Evolutionary conservation across 2,113 vertebrate species (phyloP), one percentile per base, ranked within the genome.

Genomic region (Mugil cephalus): DNA sequence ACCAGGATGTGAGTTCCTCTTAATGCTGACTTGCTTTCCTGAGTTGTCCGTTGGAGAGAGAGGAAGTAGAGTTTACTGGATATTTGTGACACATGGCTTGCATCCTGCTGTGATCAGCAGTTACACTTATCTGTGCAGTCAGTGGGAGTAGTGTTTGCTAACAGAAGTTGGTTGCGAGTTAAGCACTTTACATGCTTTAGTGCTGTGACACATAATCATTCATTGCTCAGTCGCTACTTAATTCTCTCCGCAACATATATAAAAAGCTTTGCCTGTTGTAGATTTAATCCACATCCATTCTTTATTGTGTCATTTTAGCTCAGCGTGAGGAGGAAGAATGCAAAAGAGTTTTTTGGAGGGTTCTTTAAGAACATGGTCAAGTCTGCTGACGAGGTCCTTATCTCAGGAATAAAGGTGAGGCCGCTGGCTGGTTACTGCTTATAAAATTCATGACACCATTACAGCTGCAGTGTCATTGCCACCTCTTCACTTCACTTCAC

Each of bases 281-380:
- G 10, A 40, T 66, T 50, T 56, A 2, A 61, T 56, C 12, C 5
- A 7, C 48, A 39, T 1, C 6, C 12, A 24, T 5, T 84, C 12
- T 51, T 3, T 18, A 43, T 68, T 53, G 10, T 80, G 9, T 74
- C 15, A 46, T 66, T 84, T 64, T 77, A 99, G 98, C 93, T 99
- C 80, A 99, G 88, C 11, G 97, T 99, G 75, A 94, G 98, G 59
- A 94, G 97, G 79, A 99, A 99, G 91, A 99, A 98, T 79, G 96
- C 96, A 14, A 99, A 98, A 89, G 98, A 99, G 82, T 93, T 99
- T 95, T 97, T 99, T 93, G 98, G 97, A 62, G 96, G 96, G 35
- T 99, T 99, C 92, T 96, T 99, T 71, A 98, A 96, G 92, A 99
- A 95, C 70, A 93, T 99, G 89, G 97, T 97, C 38, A 99, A 99